Evolutionary conservation across 2,797 vertebrate species (phyloP).

Genomic region (Etheostoma nigrum): DNA sequence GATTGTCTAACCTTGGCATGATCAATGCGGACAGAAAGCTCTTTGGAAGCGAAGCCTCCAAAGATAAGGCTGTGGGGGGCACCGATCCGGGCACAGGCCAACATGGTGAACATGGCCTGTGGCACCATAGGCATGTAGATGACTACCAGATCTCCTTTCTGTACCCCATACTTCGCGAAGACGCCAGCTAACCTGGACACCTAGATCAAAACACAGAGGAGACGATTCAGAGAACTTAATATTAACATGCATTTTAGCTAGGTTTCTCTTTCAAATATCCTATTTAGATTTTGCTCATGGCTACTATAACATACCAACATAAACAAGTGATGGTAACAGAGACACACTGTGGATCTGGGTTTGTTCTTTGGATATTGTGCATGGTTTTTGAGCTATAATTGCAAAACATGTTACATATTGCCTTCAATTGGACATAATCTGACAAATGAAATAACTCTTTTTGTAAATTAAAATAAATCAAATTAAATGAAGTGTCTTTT

Average conservation of each 20-base stretch:
- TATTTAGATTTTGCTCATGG: not conserved
- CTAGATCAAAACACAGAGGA: slow-evolving; percentile 39
- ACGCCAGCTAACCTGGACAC: slow-evolving; percentile 93
- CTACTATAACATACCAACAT: not conserved
- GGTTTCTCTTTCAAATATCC: not conserved
- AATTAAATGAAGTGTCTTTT: not conserved
- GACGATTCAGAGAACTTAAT: not conserved
- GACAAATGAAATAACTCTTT: not conserved
- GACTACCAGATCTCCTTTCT: slow-evolving; percentile 92
- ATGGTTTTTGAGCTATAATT: not conserved
- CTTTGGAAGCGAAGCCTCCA: slow-evolving; percentile 96
- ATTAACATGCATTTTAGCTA: not conserved
- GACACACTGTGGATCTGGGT: no score
- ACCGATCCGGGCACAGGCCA: slow-evolving; percentile 95
- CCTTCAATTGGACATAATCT: not conserved
- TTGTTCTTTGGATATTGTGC: not conserved
- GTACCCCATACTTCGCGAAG: slow-evolving; percentile 89
- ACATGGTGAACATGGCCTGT: slow-evolving; percentile 94
- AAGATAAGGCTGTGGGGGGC: slow-evolving; percentile 98
- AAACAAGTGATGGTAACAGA: not conserved
- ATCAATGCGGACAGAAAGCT: slow-evolving; percentile 92
- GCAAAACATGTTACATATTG: not conserved
- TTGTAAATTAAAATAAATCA: slow-evolving; percentile 5
- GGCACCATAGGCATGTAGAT: slow-evolving; percentile 99
- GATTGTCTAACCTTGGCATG: slow-evolving; percentile 91